A percentile compares a stretch with the other conserved stretches of the same genome.
phyloP scores from a whole-genome alignment of 2,888 invertebrate genomes.

The Flexamia atlantica region DNA sequence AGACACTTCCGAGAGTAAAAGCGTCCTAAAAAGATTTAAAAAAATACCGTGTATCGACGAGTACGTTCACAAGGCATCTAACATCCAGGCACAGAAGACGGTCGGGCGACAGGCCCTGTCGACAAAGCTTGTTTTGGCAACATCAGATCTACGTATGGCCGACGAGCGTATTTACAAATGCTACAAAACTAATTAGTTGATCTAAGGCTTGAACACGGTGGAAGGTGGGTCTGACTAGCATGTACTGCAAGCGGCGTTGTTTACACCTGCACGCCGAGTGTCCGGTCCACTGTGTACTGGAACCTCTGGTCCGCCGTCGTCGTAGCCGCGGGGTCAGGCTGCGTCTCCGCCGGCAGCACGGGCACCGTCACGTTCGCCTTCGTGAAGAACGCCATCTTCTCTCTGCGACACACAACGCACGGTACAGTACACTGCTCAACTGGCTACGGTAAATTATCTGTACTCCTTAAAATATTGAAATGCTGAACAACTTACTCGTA shows the following conservation, averaged over 20 bases:
- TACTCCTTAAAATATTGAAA: no score
- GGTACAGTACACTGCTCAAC: no score
- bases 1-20: slow-evolving; percentile 16
- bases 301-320: slow-evolving; percentile 79
- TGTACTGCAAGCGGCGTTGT: slow-evolving; percentile 22
- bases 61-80: slow-evolving; percentile 45
- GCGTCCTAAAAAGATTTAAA: slow-evolving; percentile 28
- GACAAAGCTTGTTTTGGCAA: slow-evolving; percentile 62
- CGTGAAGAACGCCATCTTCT: slow-evolving; percentile 98
- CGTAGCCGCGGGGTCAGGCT: slow-evolving; percentile 71
- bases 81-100: slow-evolving; percentile 50
- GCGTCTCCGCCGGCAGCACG: slow-evolving; percentile 82
- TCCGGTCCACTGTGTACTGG: slow-evolving; percentile 82
- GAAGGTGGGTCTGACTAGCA: slow-evolving; percentile 48
- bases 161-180: slow-evolving; percentile 60
- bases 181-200: slow-evolving; percentile 51
- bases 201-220: slow-evolving; percentile 43
- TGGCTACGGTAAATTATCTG: no score
- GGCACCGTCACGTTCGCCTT: slow-evolving; percentile 87
- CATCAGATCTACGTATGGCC: slow-evolving; percentile 65
- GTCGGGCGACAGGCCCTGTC: slow-evolving; percentile 16
- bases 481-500: no score
- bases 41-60: slow-evolving; percentile 37
- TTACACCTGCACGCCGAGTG: slow-evolving; percentile 82
- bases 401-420: slow-evolving; percentile 79